Conservation (phyloP, 2,797 vertebrate species). For the Tauraco hartlaubi region DNA sequence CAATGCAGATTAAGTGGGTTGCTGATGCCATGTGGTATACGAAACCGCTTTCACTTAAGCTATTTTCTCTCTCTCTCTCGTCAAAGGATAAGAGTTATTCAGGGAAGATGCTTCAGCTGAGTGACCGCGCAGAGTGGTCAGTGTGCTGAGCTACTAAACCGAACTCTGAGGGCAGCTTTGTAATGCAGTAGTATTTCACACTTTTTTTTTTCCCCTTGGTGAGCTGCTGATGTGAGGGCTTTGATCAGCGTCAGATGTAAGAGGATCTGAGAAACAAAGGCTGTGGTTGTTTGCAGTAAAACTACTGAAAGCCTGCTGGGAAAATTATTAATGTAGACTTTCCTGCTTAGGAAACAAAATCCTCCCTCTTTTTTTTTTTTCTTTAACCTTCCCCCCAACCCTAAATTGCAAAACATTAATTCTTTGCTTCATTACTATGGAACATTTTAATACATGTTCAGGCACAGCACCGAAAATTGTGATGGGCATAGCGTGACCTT, state of each 20-base stretch:
- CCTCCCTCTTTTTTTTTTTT: conserved; percentile 50
- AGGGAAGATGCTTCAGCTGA: not conserved
- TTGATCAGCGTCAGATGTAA: conserved; percentile 79
- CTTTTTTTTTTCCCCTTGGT: conserved; percentile 15
- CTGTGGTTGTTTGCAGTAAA: conserved; percentile 78
- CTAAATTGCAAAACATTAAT: conserved; percentile 72
- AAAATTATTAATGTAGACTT: conserved; percentile 85
- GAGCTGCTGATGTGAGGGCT: conserved; percentile 78
- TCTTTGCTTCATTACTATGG: conserved; percentile 77
- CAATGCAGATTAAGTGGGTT: not conserved
- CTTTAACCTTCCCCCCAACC: conserved; percentile 41
- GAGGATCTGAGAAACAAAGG: conserved; percentile 85
- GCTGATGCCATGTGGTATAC: not conserved
- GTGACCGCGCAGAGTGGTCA: not conserved
- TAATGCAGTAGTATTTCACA: not conserved
- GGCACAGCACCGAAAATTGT: conserved; percentile 56
- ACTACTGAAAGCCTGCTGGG: conserved; percentile 82
- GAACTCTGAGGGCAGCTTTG: not conserved
- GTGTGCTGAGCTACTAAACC: not conserved
- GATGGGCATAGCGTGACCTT: conserved; percentile 29
- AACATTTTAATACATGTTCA: conserved; percentile 75
- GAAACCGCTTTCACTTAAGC: not conserved
- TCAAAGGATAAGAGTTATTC: not conserved
- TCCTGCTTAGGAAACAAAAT: conserved; percentile 83
- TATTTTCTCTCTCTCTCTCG: not conserved